These are phyloP conservation scores for Drosophila pseudotakahashii DNA, from an alignment of 2,888 invertebrate species.

Conservation along the genomic window DNA sequence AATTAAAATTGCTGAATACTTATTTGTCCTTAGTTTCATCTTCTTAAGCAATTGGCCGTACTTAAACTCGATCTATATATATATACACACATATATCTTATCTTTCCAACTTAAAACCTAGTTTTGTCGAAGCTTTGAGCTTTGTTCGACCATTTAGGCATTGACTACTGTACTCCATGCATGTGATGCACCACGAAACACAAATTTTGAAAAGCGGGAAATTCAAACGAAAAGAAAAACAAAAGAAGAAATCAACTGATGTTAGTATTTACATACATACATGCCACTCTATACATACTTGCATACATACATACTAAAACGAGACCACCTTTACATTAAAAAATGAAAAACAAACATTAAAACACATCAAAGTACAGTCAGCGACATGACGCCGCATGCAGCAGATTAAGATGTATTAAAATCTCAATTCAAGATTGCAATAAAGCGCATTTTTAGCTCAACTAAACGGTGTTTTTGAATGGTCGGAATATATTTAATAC, in stretches of 20 bases:
- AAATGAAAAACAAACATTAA: not conserved
- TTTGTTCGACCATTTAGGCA: constrained; percentile 46
- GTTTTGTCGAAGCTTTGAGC: constrained; percentile 43
- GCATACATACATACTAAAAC: constrained; percentile 40
- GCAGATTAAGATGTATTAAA: constrained; percentile 47
- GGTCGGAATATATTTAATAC: not conserved
- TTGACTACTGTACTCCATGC: constrained; percentile 47
- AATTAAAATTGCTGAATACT: constrained; percentile 24
- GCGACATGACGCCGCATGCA: constrained; percentile 25
- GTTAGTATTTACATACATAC: constrained; percentile 44
- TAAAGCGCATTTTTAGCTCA: constrained; percentile 70
- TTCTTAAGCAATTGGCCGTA: constrained; percentile 29
- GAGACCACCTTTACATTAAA: constrained; percentile 43
- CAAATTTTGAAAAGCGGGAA: constrained; percentile 34
- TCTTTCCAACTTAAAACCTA: constrained; percentile 34
- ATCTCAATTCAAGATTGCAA: constrained; percentile 59
- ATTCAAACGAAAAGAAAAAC: constrained; percentile 28
- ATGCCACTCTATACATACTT: constrained; percentile 31
- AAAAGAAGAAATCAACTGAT: constrained; percentile 19
- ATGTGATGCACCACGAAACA: constrained; percentile 46
- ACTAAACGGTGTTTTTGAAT: not conserved
- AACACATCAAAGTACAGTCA: constrained; percentile 44
- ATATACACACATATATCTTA: not conserved
- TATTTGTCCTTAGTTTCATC: constrained; percentile 22
- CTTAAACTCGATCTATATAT: constrained; percentile 20